Evolutionary conservation across 2,888 invertebrate genomes (phyloP), one percentile per base, ranked within the genome.

Genomic region (Drosophila fungiperda): DNA sequence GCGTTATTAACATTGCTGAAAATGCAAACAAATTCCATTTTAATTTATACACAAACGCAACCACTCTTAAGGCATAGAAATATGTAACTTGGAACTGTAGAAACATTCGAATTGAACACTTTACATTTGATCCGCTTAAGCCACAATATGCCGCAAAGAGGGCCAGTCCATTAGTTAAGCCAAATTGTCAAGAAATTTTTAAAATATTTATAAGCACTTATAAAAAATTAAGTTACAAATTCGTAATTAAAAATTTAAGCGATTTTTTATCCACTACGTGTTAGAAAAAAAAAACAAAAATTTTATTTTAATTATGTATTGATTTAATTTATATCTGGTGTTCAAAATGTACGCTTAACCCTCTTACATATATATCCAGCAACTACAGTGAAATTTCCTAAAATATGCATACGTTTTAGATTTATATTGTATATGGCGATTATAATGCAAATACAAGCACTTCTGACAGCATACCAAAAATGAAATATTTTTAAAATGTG

Each of bases 371-470:
- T 54, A 20, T 50, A 50, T 7, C 49, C 29, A 49, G 29, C 53
- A 60, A 45, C 40, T 17, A 45, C 68, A 62, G 61, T 53, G 54
- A 40, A 61, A 69, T 50, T 70, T 72, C 60, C 68, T 89, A 78
- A 85, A 83, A 90, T 85, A 85, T 85, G 65, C 81, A 89, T 71
- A 69, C 70, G 59, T 78, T 83, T 86, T 68, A 80, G 81, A 85
- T 90, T 86, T 88, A 87, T 90, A 66, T 83, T 73, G 73, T 71
- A 65, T 72, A 49, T 60, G 65, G 71, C 84, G 87, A 90, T 85
- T 85, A 80, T 89, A 89, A 90, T 85, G 89, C 90, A 85, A 85
- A 90, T 85, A 62, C 75, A 86, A 85, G 68, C 75, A 77, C 75
- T 86, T 88, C 73, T 88, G 89, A 85, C 85, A 85, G 80, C 78